These are phyloP conservation scores for Cremastinae sp. DNA, from an alignment of 2,888 invertebrate species.

Conservation along the genomic window DNA sequence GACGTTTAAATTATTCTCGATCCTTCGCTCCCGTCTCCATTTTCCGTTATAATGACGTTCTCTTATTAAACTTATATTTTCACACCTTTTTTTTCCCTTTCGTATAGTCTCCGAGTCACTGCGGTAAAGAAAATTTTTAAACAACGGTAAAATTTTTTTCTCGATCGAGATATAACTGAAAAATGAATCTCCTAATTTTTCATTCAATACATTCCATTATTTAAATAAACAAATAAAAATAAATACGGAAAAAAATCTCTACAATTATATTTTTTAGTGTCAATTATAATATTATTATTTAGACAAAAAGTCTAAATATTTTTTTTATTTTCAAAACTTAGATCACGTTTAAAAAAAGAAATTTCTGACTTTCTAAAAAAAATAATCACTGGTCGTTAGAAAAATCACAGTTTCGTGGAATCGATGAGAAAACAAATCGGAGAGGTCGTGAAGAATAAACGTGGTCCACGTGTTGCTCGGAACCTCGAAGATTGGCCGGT, in stretches of 20 bases:
- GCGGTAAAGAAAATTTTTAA: not conserved
- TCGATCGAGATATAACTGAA: not conserved
- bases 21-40: slow-evolving; percentile 1
- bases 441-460: not conserved
- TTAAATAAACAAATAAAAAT: no score
- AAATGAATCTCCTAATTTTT: no score
- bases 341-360: no score
- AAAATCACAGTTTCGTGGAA: not conserved
- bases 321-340: no score
- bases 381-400: no score
- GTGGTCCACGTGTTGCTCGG: not conserved
- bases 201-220: no score
- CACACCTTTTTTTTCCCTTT: not conserved
- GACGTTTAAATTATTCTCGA: slow-evolving; percentile 41
- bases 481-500: slow-evolving; percentile 10
- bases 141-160: slow-evolving; percentile 1
- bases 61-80: not conserved
- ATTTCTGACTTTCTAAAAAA: no score
- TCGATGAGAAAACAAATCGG: not conserved
- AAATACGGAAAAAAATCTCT: no score
- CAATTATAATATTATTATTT: no score
- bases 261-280: no score
- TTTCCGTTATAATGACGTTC: not conserved
- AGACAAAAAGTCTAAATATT: no score
- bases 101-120: no score